These are phyloP conservation scores for Mythimna lalbum DNA, from an alignment of 2,888 invertebrate species.

Conservation along the genomic window DNA sequence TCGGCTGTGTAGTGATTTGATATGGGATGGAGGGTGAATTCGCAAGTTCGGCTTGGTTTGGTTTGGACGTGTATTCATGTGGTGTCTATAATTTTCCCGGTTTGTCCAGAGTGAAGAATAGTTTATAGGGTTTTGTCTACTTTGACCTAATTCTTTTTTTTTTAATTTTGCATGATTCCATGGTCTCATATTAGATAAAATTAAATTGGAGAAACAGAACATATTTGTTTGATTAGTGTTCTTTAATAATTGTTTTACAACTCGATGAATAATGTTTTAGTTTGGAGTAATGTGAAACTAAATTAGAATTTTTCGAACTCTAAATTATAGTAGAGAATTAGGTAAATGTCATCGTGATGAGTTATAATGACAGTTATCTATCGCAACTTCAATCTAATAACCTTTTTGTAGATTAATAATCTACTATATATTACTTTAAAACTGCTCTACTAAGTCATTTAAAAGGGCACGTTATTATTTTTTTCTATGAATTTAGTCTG, in stretches of 20 bases:
- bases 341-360: not conserved
- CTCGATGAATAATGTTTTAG: not conserved
- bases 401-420: not conserved
- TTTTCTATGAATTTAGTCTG: slow-evolving; percentile 22
- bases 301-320: not conserved
- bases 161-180: not conserved
- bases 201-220: not conserved
- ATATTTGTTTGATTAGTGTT: not conserved
- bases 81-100: slow-evolving; percentile 5
- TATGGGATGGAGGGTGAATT: slow-evolving; percentile 37
- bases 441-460: not conserved
- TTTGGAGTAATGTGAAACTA: not conserved
- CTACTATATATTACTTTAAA: not conserved
- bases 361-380: not conserved
- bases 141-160: not conserved
- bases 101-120: not conserved
- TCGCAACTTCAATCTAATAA: not conserved
- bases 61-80: slow-evolving; percentile 35
- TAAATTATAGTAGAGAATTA: not conserved
- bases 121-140: slow-evolving; percentile 4
- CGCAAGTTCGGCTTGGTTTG: slow-evolving; percentile 24
- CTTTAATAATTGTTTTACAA: not conserved
- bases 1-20: slow-evolving; percentile 56
- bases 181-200: not conserved
- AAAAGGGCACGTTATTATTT: not conserved